These are phyloP conservation scores for Porites evermanni DNA, from an alignment of 92 coral and sea anemone genomes.

Conservation along the genomic window DNA sequence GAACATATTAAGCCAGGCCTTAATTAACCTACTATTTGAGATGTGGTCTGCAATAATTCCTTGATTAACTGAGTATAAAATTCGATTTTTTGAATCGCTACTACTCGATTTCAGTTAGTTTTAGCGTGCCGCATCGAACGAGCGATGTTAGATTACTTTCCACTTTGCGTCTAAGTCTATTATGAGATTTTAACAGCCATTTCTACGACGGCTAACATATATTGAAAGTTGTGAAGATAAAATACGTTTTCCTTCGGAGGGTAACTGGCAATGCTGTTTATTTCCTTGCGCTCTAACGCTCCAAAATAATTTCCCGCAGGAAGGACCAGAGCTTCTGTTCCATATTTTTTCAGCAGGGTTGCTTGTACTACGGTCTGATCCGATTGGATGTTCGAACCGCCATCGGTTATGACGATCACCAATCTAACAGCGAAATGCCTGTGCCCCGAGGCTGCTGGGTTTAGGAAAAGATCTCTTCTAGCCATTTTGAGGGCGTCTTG, in stretches of 20 bases:
- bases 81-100: too few relatives aligned
- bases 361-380: background rate
- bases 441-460: background rate
- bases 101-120: too few relatives aligned
- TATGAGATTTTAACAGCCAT: too few relatives aligned
- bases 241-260: background rate
- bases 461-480: background rate
- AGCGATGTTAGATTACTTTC: too few relatives aligned
- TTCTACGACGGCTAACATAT: too few relatives aligned
- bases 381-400: background rate
- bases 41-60: too few relatives aligned
- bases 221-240: too few relatives aligned
- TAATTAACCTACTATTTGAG: too few relatives aligned
- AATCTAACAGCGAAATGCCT: background rate
- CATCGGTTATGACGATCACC: background rate
- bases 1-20: too few relatives aligned
- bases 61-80: too few relatives aligned
- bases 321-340: background rate
- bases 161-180: too few relatives aligned
- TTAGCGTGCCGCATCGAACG: too few relatives aligned
- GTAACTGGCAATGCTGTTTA: background rate
- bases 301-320: constrained; percentile 2
- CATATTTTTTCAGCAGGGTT: background rate
- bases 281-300: background rate
- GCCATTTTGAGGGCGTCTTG: background rate